Conservation (phyloP, 2,797 vertebrate species). For the Liparis tanakae region DNA sequence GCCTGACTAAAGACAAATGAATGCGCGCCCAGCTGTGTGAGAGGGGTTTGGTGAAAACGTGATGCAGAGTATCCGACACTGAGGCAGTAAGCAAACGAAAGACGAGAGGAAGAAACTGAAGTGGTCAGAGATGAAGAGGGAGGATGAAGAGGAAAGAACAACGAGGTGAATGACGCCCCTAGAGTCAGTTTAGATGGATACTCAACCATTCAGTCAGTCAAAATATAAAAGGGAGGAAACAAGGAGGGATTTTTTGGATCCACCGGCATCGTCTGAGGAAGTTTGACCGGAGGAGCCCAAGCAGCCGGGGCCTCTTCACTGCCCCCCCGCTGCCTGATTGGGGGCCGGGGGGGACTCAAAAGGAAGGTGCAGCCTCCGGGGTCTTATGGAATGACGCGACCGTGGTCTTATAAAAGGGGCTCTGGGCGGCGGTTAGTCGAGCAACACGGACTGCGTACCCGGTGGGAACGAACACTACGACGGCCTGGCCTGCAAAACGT, state of each 20-base stretch:
- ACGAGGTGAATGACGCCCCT: not conserved
- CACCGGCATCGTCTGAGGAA: not conserved
- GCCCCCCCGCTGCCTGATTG: not conserved
- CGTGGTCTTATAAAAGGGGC: constrained; percentile 1
- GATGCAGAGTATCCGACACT: not conserved
- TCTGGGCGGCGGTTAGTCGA: constrained; percentile 18
- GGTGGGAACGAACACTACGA: constrained; percentile 20
- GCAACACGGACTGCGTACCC: constrained; percentile 27
- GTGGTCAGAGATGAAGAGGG: not conserved
- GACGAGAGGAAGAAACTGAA: not conserved
- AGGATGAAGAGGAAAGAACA: not conserved
- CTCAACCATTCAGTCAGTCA: not conserved
- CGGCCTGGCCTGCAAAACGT: constrained; percentile 24
- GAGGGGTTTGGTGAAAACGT: constrained; percentile 1
- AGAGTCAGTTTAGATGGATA: not conserved
- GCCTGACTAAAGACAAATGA: constrained; percentile 7
- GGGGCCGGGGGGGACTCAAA: not conserved
- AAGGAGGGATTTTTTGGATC: not conserved
- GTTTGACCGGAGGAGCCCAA: not conserved
- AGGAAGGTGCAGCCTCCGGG: not conserved
- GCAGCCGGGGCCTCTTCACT: constrained; percentile 4
- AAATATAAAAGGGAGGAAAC: not conserved
- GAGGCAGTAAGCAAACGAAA: not conserved
- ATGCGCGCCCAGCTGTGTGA: not conserved
- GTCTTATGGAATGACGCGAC: constrained; percentile 26